Conservation (phyloP, 2,113 vertebrate genomes). For the Trematomus loennbergii region DNA sequence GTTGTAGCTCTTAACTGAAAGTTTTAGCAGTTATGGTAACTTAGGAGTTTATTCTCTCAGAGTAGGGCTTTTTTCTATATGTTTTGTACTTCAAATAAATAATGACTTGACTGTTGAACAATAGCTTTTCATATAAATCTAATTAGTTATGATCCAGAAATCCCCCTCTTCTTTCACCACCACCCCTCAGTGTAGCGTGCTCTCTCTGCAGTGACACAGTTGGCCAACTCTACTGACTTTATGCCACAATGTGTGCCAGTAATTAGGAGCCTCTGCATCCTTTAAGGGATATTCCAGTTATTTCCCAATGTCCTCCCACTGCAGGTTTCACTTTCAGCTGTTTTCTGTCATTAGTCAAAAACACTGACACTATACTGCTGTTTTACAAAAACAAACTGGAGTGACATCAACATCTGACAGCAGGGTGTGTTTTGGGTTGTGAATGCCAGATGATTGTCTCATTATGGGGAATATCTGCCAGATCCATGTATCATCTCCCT, state of each 20-base stretch:
- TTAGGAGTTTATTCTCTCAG: too few species aligned
- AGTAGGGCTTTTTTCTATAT: background rate
- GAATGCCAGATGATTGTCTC: conserved; percentile 71
- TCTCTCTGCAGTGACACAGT: conserved; percentile 63
- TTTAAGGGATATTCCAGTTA: conserved; percentile 61
- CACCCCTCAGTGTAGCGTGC: conserved; percentile 22
- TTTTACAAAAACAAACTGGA: conserved; percentile 21
- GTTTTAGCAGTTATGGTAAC: background rate
- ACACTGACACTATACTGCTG: conserved; percentile 5
- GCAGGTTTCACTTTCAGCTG: conserved; percentile 52
- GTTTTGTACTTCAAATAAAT: background rate
- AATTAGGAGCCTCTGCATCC: conserved; percentile 31
- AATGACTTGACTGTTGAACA: too few species aligned
- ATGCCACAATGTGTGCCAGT: conserved; percentile 43
- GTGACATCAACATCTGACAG: conserved; percentile 39
- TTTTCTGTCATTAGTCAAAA: conserved; percentile 39
- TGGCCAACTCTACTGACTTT: conserved; percentile 59
- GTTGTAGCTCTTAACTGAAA: background rate
- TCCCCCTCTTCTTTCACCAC: conserved; percentile 11
- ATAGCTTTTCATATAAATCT: background rate
- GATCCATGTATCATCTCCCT: conserved; percentile 52
- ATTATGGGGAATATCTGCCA: conserved; percentile 60
- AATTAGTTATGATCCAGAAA: conserved; percentile 14
- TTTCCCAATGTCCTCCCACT: conserved; percentile 56
- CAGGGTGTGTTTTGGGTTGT: conserved; percentile 58